phyloP scores from a whole-genome alignment of 2,888 invertebrate species.

The Gerris lacustris region DNA sequence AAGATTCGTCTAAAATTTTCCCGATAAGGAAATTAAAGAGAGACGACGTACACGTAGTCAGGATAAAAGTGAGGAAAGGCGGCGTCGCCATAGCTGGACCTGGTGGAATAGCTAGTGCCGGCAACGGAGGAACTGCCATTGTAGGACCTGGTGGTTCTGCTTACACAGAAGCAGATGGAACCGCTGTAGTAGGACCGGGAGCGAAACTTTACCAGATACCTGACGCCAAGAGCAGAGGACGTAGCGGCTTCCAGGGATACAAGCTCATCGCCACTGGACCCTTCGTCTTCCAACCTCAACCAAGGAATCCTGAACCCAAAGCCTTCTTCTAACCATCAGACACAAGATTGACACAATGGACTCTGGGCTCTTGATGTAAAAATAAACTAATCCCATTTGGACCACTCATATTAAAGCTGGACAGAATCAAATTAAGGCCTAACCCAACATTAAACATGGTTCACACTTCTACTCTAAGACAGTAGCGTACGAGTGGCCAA shows the following conservation, averaged over 20 bases:
- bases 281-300: slow-evolving; percentile 50
- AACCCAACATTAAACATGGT: too few species aligned
- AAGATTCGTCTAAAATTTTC: not conserved
- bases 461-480: too few species aligned
- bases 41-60: slow-evolving; percentile 12
- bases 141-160: slow-evolving; percentile 67
- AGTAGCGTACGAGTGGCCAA: too few species aligned
- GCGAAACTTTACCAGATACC: slow-evolving; percentile 57
- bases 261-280: slow-evolving; percentile 62
- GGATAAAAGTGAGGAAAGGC: slow-evolving; percentile 54
- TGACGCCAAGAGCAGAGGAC: slow-evolving; percentile 18
- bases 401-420: not conserved
- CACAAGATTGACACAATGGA: not conserved
- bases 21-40: slow-evolving; percentile 9
- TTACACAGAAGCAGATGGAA: slow-evolving; percentile 58
- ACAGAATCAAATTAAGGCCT: too few species aligned
- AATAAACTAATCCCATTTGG: not conserved
- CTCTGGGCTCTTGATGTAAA: too few species aligned
- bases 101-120: slow-evolving; percentile 68
- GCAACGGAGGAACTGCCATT: slow-evolving; percentile 65
- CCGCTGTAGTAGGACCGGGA: slow-evolving; percentile 63
- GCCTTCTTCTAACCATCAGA: slow-evolving; percentile 11
- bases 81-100: slow-evolving; percentile 71
- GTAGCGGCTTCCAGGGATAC: slow-evolving; percentile 46
- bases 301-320: not conserved